phyloP scores from a whole-genome alignment of 2,113 vertebrate species.

The Capreolus pygargus region DNA sequence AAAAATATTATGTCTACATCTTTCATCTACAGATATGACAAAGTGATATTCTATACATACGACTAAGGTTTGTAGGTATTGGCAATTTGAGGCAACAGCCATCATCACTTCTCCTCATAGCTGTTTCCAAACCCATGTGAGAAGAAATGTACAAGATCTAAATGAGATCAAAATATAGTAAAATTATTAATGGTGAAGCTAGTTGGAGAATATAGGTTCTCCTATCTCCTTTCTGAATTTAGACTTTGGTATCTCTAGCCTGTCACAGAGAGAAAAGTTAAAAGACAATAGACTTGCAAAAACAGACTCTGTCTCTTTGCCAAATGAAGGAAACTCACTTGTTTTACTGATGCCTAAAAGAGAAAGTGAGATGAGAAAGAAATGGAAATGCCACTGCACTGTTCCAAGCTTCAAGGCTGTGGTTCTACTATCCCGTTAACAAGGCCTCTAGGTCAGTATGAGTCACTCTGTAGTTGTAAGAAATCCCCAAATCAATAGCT shows the following conservation, averaged over 20 bases:
- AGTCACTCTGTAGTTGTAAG: neutral
- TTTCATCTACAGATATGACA: neutral
- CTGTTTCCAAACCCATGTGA: neutral
- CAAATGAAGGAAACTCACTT: neutral
- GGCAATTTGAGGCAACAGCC: neutral
- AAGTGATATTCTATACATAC: constrained; percentile 24
- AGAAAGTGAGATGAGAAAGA: neutral
- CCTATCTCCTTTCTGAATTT: neutral
- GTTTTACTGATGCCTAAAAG: neutral
- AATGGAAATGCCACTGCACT: neutral
- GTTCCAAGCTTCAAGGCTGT: too few relatives aligned
- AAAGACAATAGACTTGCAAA: neutral
- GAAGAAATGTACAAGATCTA: neutral
- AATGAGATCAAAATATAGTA: neutral
- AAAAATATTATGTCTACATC: neutral
- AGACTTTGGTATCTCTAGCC: neutral
- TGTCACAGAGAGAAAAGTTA: neutral
- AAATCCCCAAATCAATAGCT: neutral
- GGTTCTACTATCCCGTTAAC: neutral
- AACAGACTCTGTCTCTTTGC: neutral
- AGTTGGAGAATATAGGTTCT: neutral
- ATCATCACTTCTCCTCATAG: neutral
- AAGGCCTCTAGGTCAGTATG: neutral
- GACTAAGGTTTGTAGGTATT: neutral
- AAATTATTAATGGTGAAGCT: neutral